A percentile compares a stretch with the other conserved stretches of the same genome.
These are phyloP conservation scores for Manduca sexta DNA, from an alignment of 1,140 invertebrate genomes.

Conservation along the genomic window DNA sequence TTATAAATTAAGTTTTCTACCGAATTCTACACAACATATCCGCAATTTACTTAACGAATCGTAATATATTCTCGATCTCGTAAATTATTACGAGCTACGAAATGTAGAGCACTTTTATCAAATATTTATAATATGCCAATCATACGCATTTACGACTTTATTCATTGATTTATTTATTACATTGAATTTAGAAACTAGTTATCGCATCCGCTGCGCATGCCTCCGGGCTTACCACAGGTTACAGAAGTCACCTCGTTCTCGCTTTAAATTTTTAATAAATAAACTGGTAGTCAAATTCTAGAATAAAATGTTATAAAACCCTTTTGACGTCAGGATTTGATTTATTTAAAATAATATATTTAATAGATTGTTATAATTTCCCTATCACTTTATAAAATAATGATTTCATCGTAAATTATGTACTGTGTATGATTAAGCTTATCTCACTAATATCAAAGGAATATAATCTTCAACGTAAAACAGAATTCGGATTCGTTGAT, in stretches of 20 bases:
- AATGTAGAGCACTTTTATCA: slow-evolving; percentile 24
- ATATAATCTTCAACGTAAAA: no score
- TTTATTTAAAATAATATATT: no score
- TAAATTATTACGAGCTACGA: slow-evolving; percentile 15
- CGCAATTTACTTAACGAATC: slow-evolving; percentile 15
- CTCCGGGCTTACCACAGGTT: neutral
- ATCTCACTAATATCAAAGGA: no score
- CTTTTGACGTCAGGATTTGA: neutral
- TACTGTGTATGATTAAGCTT: no score
- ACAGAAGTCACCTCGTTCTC: slow-evolving; percentile 3
- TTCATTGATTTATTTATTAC: slow-evolving; percentile 25
- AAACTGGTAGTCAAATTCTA: neutral
- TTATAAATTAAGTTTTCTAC: neutral
- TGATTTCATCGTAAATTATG: no score
- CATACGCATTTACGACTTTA: slow-evolving; percentile 27
- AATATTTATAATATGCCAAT: slow-evolving; percentile 26
- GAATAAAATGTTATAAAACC: neutral
- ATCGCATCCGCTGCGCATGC: slow-evolving; percentile 9
- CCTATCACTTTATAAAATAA: no score
- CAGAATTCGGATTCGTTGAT: no score
- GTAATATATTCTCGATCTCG: slow-evolving; percentile 15
- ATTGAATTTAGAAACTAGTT: slow-evolving; percentile 19
- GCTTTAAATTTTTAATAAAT: neutral
- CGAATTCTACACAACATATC: slow-evolving; percentile 5
- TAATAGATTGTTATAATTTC: no score